phyloP scores from a whole-genome alignment of 2,113 vertebrate genomes.

The Beaufortia kweichowensis region DNA sequence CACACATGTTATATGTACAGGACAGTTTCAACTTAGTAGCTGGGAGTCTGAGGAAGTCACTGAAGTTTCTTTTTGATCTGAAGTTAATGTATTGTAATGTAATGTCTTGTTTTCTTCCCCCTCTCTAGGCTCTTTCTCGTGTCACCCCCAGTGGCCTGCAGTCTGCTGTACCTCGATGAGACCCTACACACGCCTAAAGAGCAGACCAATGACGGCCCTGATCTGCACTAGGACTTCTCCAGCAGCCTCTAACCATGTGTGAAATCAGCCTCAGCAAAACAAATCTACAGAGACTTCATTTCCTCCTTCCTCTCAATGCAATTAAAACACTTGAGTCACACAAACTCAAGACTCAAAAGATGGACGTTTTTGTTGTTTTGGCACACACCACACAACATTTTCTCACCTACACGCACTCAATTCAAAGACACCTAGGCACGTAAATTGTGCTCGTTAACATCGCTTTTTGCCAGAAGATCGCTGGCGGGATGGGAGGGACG shows the following conservation, averaged over 20 bases:
- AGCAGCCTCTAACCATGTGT: slow-evolving; percentile 41
- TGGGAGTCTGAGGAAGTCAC: too few relatives aligned
- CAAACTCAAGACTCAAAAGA: slow-evolving; percentile 37
- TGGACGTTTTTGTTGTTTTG: slow-evolving; percentile 18
- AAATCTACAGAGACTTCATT: slow-evolving; percentile 43
- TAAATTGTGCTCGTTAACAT: slow-evolving; percentile 8
- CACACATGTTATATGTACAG: background rate
- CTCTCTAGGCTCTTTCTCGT: slow-evolving; percentile 86
- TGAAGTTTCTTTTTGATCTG: too few relatives aligned
- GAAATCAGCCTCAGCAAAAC: slow-evolving; percentile 46
- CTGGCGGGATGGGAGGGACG: background rate
- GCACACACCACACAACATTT: background rate
- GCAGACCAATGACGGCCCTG: slow-evolving; percentile 30
- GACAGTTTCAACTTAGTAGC: background rate
- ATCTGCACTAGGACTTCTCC: slow-evolving; percentile 45
- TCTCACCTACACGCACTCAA: background rate
- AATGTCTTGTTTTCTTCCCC: background rate
- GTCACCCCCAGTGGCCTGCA: slow-evolving; percentile 92
- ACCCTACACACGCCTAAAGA: slow-evolving; percentile 50
- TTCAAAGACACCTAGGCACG: background rate
- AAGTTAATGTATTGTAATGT: too few relatives aligned
- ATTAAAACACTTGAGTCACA: slow-evolving; percentile 33
- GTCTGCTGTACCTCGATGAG: slow-evolving; percentile 94
- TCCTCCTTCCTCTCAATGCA: slow-evolving; percentile 41
- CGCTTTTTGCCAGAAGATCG: slow-evolving; percentile 24